Conservation (phyloP, 1,140 invertebrate species). For the Drosophila kepulauana region DNA sequence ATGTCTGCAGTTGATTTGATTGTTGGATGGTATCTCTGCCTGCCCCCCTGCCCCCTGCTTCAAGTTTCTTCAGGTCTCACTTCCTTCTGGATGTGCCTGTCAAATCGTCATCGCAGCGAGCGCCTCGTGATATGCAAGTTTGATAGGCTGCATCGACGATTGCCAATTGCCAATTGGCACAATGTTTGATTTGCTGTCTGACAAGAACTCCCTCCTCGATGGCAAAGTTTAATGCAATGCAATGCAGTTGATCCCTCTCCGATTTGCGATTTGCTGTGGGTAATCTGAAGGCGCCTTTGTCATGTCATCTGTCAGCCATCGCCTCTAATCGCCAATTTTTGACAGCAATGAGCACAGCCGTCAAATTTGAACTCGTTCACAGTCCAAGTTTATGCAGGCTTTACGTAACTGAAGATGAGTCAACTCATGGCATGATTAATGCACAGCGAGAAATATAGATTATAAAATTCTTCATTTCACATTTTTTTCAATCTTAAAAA, state of each 20-base stretch:
- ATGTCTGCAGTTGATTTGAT: conserved; percentile 56
- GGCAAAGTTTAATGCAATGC: not conserved
- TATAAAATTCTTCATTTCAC: too few species aligned
- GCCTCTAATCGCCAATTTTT: conserved; percentile 55
- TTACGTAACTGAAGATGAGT: not conserved
- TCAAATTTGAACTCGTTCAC: conserved; percentile 53
- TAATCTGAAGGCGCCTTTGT: conserved; percentile 61
- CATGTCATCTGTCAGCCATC: conserved; percentile 64
- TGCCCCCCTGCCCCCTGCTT: not conserved
- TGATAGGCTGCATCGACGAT: conserved; percentile 62
- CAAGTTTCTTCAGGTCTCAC: not conserved
- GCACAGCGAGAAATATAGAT: not conserved
- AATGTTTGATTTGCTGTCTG: conserved; percentile 76
- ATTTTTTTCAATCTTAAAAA: too few species aligned
- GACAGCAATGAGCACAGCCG: conserved; percentile 39
- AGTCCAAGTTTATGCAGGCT: not conserved
- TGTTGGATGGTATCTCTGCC: conserved; percentile 13
- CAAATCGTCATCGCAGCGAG: conserved; percentile 57
- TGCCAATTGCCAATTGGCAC: conserved; percentile 58
- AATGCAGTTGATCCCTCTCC: conserved; percentile 33
- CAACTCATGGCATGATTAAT: not conserved
- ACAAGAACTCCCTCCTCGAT: conserved; percentile 29
- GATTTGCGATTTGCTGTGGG: conserved; percentile 19
- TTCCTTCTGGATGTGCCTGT: conserved; percentile 47
- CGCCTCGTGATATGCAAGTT: conserved; percentile 66